These are phyloP conservation scores for Hozukius guyotensis DNA, from an alignment of 2,797 vertebrate species.

Conservation along the genomic window DNA sequence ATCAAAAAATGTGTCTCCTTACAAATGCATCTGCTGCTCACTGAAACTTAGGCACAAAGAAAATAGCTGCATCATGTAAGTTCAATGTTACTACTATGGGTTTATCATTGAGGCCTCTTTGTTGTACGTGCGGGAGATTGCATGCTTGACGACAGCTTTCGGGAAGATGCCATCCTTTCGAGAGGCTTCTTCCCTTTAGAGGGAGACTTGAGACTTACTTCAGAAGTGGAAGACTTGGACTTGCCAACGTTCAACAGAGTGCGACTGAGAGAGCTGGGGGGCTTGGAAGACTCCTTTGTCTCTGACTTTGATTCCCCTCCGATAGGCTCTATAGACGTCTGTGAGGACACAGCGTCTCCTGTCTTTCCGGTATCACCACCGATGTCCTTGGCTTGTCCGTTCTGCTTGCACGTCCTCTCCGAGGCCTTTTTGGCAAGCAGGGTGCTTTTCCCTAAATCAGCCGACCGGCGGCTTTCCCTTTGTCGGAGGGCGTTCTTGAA, in stretches of 20 bases:
- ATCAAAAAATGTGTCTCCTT: conserved; percentile 41
- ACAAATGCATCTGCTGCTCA: conserved; percentile 48
- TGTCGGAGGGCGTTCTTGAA: conserved; percentile 95
- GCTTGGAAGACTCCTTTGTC: conserved; percentile 84
- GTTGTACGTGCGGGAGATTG: conserved; percentile 91
- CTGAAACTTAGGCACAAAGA: conserved; percentile 88
- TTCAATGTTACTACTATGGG: conserved; percentile 74
- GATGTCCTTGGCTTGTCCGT: conserved; percentile 77
- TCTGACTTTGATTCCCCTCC: conserved; percentile 69
- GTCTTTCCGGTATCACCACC: conserved; percentile 64
- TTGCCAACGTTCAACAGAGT: conserved; percentile 89
- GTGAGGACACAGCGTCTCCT: conserved; percentile 52
- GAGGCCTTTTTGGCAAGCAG: conserved; percentile 88
- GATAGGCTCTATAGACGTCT: conserved; percentile 67
- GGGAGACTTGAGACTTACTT: conserved; percentile 83
- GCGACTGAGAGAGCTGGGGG: conserved; percentile 86
- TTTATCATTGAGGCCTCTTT: conserved; percentile 90
- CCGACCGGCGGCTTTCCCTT: conserved; percentile 93
- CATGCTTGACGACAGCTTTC: conserved; percentile 91
- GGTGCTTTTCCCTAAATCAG: conserved; percentile 92
- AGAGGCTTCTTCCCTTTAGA: conserved; percentile 87
- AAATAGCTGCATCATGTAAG: conserved; percentile 88
- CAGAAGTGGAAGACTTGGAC: conserved; percentile 92
- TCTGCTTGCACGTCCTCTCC: conserved; percentile 83
- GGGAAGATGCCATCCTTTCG: conserved; percentile 86